Evolutionary conservation across 2,797 vertebrate species (phyloP).

Genomic region (Galaxias olidus): DNA sequence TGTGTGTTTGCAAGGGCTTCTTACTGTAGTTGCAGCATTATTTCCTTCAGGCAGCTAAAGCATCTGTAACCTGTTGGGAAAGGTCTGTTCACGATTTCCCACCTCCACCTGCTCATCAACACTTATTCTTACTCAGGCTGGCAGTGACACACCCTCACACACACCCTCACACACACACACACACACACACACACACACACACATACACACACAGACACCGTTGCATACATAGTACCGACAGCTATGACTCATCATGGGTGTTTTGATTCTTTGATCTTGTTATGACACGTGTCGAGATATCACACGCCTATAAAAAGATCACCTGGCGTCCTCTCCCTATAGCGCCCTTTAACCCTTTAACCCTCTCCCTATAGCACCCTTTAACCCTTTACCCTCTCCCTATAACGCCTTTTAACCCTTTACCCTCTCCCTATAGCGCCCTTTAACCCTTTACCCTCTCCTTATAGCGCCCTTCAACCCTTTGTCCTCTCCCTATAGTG

Average conservation of each 20-base stretch:
- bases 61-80: background rate
- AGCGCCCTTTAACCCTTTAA: too few species aligned
- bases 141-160: background rate
- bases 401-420: too few species aligned
- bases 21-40: background rate
- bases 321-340: too few species aligned
- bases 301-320: background rate
- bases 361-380: too few species aligned
- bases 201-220: background rate
- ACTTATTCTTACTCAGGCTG: background rate
- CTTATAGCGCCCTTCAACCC: too few species aligned
- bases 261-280: background rate
- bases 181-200: background rate
- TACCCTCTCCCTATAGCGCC: too few species aligned
- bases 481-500: too few species aligned
- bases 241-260: background rate
- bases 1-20: background rate
- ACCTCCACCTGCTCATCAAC: background rate
- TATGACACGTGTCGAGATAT: background rate
- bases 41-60: too few species aligned
- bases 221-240: background rate
- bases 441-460: too few species aligned
- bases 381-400: too few species aligned
- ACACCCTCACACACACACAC: background rate
- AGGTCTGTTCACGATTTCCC: constrained; percentile 2